These are phyloP conservation scores for Scomber colias DNA, from an alignment of 2,113 vertebrate genomes.

Conservation along the genomic window DNA sequence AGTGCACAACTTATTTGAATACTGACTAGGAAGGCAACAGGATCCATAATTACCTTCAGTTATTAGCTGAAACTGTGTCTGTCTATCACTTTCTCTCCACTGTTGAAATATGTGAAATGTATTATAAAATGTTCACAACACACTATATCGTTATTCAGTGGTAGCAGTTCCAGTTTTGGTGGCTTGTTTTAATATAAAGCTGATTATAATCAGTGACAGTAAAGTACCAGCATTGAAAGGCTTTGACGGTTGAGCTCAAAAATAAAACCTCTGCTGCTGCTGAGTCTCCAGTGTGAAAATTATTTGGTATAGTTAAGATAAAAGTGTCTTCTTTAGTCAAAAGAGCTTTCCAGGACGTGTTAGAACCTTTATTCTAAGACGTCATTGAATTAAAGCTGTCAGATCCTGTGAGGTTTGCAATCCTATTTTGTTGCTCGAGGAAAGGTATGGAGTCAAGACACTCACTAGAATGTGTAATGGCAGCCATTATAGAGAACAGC, in stretches of 20 bases:
- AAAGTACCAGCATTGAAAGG: neutral
- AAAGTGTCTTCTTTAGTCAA: constrained; percentile 10
- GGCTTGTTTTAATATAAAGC: neutral
- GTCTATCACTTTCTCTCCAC: constrained; percentile 49
- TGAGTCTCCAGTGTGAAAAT: neutral
- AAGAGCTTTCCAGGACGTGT: constrained; percentile 17
- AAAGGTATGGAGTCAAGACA: constrained; percentile 1
- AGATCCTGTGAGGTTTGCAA: neutral
- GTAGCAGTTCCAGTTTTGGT: neutral
- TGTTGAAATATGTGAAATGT: constrained; percentile 45
- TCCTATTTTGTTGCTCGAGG: neutral
- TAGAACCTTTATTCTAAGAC: neutral
- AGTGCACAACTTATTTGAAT: no score
- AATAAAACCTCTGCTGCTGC: neutral
- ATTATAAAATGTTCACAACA: neutral
- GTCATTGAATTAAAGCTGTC: constrained; percentile 9
- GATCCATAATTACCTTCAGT: constrained; percentile 68
- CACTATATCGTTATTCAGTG: neutral
- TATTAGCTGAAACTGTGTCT: constrained; percentile 56
- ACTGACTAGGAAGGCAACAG: neutral
- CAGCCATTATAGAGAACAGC: neutral
- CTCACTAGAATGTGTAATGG: neutral
- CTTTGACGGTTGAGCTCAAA: neutral
- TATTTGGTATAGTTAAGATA: constrained; percentile 3
- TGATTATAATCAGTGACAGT: neutral